phyloP scores from a whole-genome alignment of 2,797 vertebrate species.

The Apodemus agrarius region DNA sequence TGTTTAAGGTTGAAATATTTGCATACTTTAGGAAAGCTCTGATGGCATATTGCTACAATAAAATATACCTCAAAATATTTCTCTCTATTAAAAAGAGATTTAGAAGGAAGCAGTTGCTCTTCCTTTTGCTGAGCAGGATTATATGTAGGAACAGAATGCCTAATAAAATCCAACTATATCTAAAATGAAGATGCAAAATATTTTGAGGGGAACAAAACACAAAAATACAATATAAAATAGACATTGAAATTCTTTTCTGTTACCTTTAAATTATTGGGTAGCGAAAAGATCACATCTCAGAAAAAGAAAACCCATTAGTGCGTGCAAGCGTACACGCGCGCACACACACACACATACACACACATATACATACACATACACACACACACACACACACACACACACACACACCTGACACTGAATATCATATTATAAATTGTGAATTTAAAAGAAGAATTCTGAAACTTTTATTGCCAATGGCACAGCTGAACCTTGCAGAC shows the following conservation, averaged over 20 bases:
- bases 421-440: conserved; percentile 35
- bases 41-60: conserved; percentile 1
- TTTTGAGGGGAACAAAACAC: conserved; percentile 38
- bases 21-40: conserved; percentile 13
- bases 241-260: conserved; percentile 51
- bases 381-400: too few species aligned
- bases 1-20: conserved; percentile 62
- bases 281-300: conserved; percentile 36
- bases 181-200: conserved; percentile 20
- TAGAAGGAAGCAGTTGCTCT: background rate
- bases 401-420: background rate
- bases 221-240: conserved; percentile 44
- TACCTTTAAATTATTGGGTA: conserved; percentile 55
- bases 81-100: background rate
- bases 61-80: conserved; percentile 51
- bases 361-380: too few species aligned
- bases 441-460: conserved; percentile 33
- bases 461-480: conserved; percentile 10
- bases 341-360: too few species aligned
- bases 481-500: conserved; percentile 14
- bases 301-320: conserved; percentile 55
- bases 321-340: too few species aligned
- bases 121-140: background rate
- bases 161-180: conserved; percentile 25
- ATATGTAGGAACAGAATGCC: conserved; percentile 34